Evolutionary conservation across 1,140 invertebrate genomes (phyloP), one percentile per base, ranked within the genome.

Genomic region (Calosoma granatense): DNA sequence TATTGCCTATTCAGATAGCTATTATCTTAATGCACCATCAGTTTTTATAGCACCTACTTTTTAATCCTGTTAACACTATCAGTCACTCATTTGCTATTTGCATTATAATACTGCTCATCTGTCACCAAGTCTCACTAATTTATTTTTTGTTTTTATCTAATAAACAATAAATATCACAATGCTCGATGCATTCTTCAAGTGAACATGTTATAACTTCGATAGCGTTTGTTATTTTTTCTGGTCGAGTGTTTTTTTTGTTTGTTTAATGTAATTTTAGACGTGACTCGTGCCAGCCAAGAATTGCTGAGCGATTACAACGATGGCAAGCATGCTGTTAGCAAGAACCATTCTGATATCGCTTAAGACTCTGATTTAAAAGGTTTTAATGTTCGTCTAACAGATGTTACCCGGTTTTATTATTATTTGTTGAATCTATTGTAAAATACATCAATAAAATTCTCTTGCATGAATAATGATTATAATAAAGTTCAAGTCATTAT

Each of bases 1-100:
- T n/a, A n/a, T n/a, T n/a, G n/a, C n/a, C n/a, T n/a, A n/a, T n/a
- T n/a, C n/a, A n/a, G n/a, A n/a, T n/a, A n/a, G n/a, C n/a, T n/a
- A 47, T 17, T 17, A 47, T 47, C 41, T 47, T 47, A 47, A 47
- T 47, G 41, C 41, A 17, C 17, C 41, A 47, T 47, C 41, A 47
- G 6, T 47, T 47, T 47, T 47, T 47, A 47, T 47, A 47, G 41
- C 41, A 47, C 41, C 17, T 12, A 12, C 17, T 47, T 47, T 47
- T 47, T 47, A 12, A 47, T 47, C 41, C 17, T 47, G 9, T 47
- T 17, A 17, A 47, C 17, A 17, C 9, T 6, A 3, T 12, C 41
- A 6, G 4, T 17, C 41, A 47, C 15, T 47, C 41, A 47, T 47
- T 17, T 47, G 4, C 4, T 11, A 47, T 47, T 47, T 47, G 41